A percentile compares a stretch with the other conserved stretches of the same genome.
Conservation (phyloP, 2,888 invertebrate species). For the Acholoe squamosa region DNA sequence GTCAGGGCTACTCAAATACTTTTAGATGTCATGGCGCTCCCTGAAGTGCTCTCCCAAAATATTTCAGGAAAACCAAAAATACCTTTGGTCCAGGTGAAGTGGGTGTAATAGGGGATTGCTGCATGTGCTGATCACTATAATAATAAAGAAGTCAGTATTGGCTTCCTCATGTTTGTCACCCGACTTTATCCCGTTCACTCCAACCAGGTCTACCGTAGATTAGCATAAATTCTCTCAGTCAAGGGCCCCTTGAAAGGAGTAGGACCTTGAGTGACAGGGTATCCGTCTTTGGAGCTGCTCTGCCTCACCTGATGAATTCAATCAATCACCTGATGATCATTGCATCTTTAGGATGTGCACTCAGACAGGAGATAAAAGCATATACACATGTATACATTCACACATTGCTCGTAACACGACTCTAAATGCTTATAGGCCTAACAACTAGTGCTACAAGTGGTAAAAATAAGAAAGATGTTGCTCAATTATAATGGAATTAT, state of each 20-base stretch:
- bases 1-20: background rate
- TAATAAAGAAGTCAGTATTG: background rate
- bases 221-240: background rate
- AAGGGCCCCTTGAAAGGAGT: background rate
- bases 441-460: too few species aligned
- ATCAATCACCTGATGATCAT: too few species aligned
- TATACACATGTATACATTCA: too few species aligned
- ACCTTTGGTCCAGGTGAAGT: background rate
- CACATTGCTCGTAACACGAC: too few species aligned
- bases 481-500: too few species aligned
- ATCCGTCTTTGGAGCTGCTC: background rate
- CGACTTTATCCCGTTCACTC: background rate
- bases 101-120: slow-evolving; percentile 9
- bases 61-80: background rate
- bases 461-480: too few species aligned
- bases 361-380: too few species aligned
- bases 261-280: background rate
- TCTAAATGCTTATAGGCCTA: too few species aligned
- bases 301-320: too few species aligned
- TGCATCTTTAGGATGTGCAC: too few species aligned
- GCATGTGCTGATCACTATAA: background rate
- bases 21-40: background rate
- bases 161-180: background rate
- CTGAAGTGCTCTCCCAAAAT: background rate
- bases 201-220: background rate